These are phyloP conservation scores for Gisinianus flammeolus DNA, from an alignment of 2,888 invertebrate genomes.

Conservation along the genomic window DNA sequence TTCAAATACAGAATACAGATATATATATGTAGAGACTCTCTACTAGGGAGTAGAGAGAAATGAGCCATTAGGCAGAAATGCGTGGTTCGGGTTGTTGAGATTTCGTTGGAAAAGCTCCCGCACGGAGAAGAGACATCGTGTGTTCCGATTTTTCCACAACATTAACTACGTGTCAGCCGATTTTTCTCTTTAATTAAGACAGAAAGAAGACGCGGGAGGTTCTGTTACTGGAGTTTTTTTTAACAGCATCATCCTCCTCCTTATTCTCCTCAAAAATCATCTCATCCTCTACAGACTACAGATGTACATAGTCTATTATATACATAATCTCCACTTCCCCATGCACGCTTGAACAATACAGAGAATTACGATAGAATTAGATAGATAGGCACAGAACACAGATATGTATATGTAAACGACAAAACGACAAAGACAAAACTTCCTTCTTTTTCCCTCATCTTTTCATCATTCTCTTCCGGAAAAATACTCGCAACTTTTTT, in stretches of 20 bases:
- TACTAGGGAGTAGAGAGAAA: no score
- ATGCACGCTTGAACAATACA: background rate
- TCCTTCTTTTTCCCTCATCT: no score
- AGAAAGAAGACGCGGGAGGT: slow-evolving; percentile 39
- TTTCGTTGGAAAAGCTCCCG: background rate
- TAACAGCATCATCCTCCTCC: background rate
- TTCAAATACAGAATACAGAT: no score
- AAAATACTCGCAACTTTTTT: no score
- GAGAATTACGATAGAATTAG: no score
- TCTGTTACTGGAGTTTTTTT: slow-evolving; percentile 25
- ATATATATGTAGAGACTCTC: no score
- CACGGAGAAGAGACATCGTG: background rate
- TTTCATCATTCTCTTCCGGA: no score
- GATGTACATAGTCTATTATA: background rate
- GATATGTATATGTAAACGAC: no score
- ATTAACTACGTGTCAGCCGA: slow-evolving; percentile 42
- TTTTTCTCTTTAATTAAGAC: slow-evolving; percentile 45
- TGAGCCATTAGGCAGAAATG: no score
- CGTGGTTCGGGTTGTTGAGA: background rate
- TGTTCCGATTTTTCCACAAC: slow-evolving; percentile 41
- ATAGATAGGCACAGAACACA: no score
- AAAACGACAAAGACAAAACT: no score
- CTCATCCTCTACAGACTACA: background rate
- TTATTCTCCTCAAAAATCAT: background rate
- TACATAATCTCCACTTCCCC: background rate